phyloP scores from a whole-genome alignment of 2,888 invertebrate species.

The Thalpophila matura region DNA sequence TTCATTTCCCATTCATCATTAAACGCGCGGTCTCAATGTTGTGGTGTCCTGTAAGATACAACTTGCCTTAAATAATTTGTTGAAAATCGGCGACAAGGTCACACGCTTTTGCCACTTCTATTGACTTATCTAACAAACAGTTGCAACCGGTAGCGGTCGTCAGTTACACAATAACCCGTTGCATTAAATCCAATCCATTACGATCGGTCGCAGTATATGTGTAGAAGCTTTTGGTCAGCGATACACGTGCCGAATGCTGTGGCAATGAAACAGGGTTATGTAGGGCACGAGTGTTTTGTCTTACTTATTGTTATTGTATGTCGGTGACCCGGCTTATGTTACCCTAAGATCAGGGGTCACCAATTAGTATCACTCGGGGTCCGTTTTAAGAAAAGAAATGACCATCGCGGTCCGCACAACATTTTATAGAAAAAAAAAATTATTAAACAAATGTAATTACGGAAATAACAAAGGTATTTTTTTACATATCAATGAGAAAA shows the following conservation, averaged over 20 bases:
- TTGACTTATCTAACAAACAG: not conserved
- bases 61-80: not conserved
- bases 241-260: conserved; percentile 42
- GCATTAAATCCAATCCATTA: conserved; percentile 57
- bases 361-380: no score
- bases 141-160: conserved; percentile 16
- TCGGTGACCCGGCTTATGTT: not conserved
- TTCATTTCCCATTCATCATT: no score
- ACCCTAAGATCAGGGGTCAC: no score
- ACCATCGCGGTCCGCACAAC: no score
- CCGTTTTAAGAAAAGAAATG: no score
- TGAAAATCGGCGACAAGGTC: not conserved
- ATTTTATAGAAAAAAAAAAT: no score
- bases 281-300: conserved; percentile 7
- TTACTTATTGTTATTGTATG: not conserved
- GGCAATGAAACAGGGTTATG: conserved; percentile 2
- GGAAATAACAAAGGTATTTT: no score
- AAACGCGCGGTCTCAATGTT: no score
- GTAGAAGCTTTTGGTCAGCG: conserved; percentile 28
- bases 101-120: not conserved
- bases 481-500: no score
- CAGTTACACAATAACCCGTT: conserved; percentile 16
- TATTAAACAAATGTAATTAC: no score
- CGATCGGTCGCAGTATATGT: conserved; percentile 17
- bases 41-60: no score